Conservation (phyloP, 2,888 invertebrate species). For the Timema podura region DNA sequence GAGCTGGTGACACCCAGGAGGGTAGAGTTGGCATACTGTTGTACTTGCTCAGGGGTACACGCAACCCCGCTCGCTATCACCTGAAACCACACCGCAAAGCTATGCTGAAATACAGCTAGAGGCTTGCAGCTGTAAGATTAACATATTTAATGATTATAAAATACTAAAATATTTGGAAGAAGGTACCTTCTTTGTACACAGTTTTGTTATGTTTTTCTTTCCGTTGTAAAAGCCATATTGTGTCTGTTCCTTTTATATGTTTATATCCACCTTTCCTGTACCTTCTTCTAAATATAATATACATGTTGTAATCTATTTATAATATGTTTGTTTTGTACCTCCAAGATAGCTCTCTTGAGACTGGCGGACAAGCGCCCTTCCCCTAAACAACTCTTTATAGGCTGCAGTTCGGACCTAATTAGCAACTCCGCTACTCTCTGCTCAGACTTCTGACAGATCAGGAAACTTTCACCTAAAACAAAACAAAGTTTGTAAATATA, state of each 20-base stretch:
- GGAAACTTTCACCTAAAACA: conserved; percentile 77
- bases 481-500: no score
- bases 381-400: conserved; percentile 79
- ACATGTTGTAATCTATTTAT: no score
- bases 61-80: conserved; percentile 86
- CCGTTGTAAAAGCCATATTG: no score
- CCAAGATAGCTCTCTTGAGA: conserved; percentile 44
- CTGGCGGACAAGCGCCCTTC: conserved; percentile 47
- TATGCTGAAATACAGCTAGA: no score
- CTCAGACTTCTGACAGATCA: conserved; percentile 78
- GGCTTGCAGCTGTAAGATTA: no score
- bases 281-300: no score
- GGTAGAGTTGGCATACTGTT: conserved; percentile 75
- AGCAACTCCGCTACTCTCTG: conserved; percentile 65
- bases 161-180: no score
- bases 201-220: no score
- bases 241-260: no score
- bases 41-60: conserved; percentile 64
- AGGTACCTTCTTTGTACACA: no score
- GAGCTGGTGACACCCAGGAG: conserved; percentile 51
- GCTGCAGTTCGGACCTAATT: conserved; percentile 61
- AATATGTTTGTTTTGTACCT: conserved; percentile 29
- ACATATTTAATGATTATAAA: no score
- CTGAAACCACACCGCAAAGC: conserved; percentile 34
- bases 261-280: no score